Evolutionary conservation across 2,113 vertebrate species (phyloP).

Genomic region (Bos indicus): DNA sequence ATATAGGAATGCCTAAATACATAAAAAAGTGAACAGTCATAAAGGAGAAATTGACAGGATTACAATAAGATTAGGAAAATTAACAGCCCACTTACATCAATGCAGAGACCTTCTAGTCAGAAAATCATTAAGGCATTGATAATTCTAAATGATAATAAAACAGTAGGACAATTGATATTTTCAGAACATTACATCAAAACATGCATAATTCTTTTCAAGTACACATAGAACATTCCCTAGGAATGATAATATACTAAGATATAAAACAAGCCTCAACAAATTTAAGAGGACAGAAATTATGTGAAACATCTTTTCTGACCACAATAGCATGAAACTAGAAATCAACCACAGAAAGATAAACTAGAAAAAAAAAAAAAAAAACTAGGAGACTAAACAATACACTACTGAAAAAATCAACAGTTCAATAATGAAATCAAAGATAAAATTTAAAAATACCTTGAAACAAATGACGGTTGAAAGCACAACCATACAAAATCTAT

Average conservation of each 20-base stretch:
- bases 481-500: background rate
- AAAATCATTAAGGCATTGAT: background rate
- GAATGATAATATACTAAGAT: background rate
- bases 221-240: background rate
- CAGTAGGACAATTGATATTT: background rate
- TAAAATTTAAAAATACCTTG: background rate
- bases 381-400: background rate
- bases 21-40: background rate
- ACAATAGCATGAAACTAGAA: background rate
- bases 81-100: background rate
- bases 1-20: background rate
- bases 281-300: background rate
- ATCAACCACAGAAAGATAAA: background rate
- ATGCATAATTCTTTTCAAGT: background rate
- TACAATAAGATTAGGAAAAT: background rate
- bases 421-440: background rate
- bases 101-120: background rate
- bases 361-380: background rate
- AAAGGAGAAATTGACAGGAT: background rate
- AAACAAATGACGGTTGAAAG: background rate
- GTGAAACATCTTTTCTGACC: background rate
- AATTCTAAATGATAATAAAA: background rate
- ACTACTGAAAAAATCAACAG: background rate
- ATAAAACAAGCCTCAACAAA: background rate
- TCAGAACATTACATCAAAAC: background rate